A percentile compares a stretch with the other conserved stretches of the same genome.
These are phyloP conservation scores for Meta bourneti DNA, from an alignment of 2,888 invertebrate genomes.

Conservation along the genomic window DNA sequence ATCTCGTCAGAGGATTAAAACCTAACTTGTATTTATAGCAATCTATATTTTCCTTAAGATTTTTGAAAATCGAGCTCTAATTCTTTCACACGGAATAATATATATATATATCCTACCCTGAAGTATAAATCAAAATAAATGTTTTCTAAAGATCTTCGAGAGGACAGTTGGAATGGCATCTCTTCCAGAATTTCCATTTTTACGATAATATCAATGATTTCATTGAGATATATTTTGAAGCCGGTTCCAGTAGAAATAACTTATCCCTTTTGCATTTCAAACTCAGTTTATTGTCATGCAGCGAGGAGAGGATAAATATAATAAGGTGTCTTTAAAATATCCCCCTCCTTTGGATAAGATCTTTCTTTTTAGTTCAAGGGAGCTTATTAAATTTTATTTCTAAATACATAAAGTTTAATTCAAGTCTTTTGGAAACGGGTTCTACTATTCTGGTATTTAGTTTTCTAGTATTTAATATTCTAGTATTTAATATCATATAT, in stretches of 20 bases:
- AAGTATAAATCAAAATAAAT: not conserved
- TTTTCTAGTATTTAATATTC: too few species aligned
- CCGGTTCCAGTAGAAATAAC: not conserved
- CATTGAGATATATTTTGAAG: not conserved
- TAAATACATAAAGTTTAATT: too few species aligned
- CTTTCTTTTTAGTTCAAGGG: not conserved
- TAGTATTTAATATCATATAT: too few species aligned
- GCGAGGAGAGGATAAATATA: not conserved
- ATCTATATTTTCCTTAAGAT: too few species aligned
- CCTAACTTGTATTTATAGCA: too few species aligned
- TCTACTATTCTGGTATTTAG: too few species aligned
- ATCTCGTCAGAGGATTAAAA: too few species aligned
- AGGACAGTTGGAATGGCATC: conserved; percentile 17
- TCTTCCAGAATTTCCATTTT: conserved; percentile 37
- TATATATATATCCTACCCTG: not conserved
- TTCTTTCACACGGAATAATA: not conserved
- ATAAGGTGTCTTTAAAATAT: not conserved
- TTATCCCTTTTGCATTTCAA: not conserved
- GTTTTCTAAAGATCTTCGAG: conserved; percentile 3
- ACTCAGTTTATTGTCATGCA: not conserved
- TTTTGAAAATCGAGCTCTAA: not conserved
- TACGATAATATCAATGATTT: conserved; percentile 41
- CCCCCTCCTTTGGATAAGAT: not conserved
- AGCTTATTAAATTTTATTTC: too few species aligned
- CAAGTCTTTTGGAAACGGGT: too few species aligned